Conservation (phyloP, 1,140 invertebrate species). For the Bombus picipes region DNA sequence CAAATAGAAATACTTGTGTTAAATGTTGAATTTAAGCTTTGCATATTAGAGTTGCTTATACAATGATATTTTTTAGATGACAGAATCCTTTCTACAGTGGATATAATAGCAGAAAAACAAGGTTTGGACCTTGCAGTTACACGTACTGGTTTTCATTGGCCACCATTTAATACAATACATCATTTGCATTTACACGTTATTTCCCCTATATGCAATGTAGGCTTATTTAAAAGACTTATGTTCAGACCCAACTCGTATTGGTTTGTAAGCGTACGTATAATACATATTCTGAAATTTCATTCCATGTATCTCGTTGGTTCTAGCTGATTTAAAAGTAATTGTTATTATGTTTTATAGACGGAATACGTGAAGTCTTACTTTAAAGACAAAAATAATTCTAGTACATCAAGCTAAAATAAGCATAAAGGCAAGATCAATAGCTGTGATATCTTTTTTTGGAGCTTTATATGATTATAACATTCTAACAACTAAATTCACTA, state of each 20-base stretch:
- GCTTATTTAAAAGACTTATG: conserved; percentile 86
- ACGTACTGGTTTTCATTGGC: conserved; percentile 94
- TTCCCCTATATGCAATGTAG: conserved; percentile 90
- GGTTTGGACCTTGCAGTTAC: conserved; percentile 83
- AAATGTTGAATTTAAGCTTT: not conserved
- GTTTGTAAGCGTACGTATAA: conserved; percentile 91
- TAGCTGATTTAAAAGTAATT: not conserved
- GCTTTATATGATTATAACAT: not conserved
- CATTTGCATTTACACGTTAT: conserved; percentile 96
- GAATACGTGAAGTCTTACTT: conserved; percentile 79
- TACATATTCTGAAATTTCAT: not conserved
- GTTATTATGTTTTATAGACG: conserved; percentile 71
- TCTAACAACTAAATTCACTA: not conserved
- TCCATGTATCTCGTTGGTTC: not conserved
- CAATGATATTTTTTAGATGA: conserved; percentile 82
- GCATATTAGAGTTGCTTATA: not conserved
- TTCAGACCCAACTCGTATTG: conserved; percentile 90
- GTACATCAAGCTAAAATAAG: not conserved
- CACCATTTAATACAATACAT: conserved; percentile 91
- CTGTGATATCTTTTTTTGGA: not conserved
- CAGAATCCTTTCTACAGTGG: conserved; percentile 84
- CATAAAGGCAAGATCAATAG: not conserved
- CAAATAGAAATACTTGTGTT: not conserved
- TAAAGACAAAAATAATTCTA: conserved; percentile 2
- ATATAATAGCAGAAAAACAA: conserved; percentile 83